phyloP scores from a whole-genome alignment of 2,797 vertebrate genomes.

The Gallinago stenura region DNA sequence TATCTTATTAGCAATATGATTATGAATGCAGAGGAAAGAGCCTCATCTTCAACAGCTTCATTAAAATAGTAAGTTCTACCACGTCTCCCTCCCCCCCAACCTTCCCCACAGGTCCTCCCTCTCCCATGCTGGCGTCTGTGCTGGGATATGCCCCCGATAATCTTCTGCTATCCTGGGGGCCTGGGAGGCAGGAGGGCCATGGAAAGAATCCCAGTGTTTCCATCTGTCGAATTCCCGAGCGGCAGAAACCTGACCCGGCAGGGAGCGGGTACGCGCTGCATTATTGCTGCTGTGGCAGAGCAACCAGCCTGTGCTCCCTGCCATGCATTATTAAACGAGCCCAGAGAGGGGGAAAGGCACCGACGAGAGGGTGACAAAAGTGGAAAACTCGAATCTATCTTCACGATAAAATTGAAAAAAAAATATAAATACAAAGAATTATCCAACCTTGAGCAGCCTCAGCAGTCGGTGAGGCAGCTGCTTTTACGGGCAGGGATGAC shows the following conservation, averaged over 20 bases:
- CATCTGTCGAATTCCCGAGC: slow-evolving; percentile 77
- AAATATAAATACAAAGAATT: neutral
- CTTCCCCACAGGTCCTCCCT: neutral
- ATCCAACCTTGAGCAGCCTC: neutral
- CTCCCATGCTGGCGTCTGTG: neutral
- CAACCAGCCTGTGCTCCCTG: slow-evolving; percentile 32
- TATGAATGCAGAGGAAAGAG: neutral
- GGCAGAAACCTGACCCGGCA: slow-evolving; percentile 65
- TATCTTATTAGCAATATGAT: neutral
- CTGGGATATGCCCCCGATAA: slow-evolving; percentile 68
- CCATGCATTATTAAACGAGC: slow-evolving; percentile 70
- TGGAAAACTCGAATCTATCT: neutral
- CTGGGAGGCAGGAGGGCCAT: slow-evolving; percentile 65
- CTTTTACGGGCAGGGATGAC: neutral
- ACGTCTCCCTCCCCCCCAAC: neutral
- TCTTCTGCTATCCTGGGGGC: slow-evolving; percentile 73
- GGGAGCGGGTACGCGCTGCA: neutral
- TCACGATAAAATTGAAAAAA: neutral
- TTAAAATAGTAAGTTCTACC: neutral
- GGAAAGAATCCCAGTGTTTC: slow-evolving; percentile 76
- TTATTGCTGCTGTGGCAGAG: slow-evolving; percentile 45
- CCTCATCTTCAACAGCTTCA: neutral
- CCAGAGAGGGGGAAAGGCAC: neutral
- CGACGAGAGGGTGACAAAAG: neutral
- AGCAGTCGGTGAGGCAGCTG: neutral